These are phyloP conservation scores for Dendrocincla tyrannina DNA, from an alignment of 2,797 vertebrate genomes.

Conservation along the genomic window DNA sequence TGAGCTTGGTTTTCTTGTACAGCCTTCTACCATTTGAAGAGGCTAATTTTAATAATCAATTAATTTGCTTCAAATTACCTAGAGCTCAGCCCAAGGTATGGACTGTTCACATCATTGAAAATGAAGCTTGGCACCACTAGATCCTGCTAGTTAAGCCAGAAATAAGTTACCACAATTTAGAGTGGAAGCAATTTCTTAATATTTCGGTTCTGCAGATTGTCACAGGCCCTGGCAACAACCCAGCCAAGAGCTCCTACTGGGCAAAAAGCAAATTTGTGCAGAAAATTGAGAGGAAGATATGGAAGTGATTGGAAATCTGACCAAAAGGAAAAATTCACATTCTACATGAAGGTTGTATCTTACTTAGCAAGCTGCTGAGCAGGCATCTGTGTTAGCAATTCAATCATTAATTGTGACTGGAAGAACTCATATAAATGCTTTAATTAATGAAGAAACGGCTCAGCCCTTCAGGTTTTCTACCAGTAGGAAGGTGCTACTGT, in stretches of 20 bases:
- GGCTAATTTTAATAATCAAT: not conserved
- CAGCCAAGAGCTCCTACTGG: not conserved
- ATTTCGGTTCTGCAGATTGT: not conserved
- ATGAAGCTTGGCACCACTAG: not conserved
- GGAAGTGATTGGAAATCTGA: not conserved
- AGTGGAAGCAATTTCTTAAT: not conserved
- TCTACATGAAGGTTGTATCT: not conserved
- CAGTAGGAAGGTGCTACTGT: fast-evolving
- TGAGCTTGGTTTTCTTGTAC: not conserved
- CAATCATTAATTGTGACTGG: not conserved
- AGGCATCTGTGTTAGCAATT: not conserved
- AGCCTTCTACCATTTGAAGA: not conserved
- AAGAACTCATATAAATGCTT: not conserved
- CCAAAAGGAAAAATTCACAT: not conserved
- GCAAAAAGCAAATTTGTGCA: not conserved
- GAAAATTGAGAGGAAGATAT: not conserved
- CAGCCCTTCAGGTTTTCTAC: not conserved
- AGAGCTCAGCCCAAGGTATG: not conserved
- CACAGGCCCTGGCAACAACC: not conserved
- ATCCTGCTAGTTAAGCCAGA: not conserved
- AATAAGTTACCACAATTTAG: not conserved
- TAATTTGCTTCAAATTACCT: not conserved
- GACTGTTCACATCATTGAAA: not conserved
- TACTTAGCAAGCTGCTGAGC: not conserved
- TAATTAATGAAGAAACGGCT: not conserved